A percentile compares a stretch with the other conserved stretches of the same genome.
These are phyloP conservation scores for Daphoenositta chrysoptera DNA, from an alignment of 2,113 vertebrate genomes.

Conservation along the genomic window DNA sequence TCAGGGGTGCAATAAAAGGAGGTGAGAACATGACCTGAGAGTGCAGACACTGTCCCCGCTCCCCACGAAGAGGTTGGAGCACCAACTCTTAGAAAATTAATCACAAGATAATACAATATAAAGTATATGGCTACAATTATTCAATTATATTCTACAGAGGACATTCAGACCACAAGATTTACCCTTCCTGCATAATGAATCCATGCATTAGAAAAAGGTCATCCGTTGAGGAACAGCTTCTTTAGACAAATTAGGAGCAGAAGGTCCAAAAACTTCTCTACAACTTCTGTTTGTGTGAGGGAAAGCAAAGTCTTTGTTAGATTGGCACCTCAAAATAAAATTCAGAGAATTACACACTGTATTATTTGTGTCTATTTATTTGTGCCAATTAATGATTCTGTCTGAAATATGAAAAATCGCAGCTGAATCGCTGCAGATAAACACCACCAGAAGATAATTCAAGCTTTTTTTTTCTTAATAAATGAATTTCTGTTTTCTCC, in stretches of 20 bases:
- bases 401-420: constrained; percentile 53
- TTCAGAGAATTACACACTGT: neutral
- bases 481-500: constrained; percentile 63
- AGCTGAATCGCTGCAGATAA: constrained; percentile 64
- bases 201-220: neutral
- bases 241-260: neutral
- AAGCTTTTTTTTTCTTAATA: constrained; percentile 41
- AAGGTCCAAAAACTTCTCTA: neutral
- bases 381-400: neutral
- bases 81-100: neutral
- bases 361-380: neutral
- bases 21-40: neutral
- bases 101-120: neutral
- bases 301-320: neutral
- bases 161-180: neutral
- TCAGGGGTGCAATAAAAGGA: neutral
- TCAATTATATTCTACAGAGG: neutral
- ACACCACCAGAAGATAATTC: constrained; percentile 66
- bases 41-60: neutral
- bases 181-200: neutral
- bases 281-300: neutral
- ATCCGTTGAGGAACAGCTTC: neutral
- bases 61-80: neutral
- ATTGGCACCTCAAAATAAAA: neutral
- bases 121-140: neutral